Evolutionary conservation across 2,113 vertebrate species (phyloP).

Genomic region (Rhegmatorhina hoffmannsi): DNA sequence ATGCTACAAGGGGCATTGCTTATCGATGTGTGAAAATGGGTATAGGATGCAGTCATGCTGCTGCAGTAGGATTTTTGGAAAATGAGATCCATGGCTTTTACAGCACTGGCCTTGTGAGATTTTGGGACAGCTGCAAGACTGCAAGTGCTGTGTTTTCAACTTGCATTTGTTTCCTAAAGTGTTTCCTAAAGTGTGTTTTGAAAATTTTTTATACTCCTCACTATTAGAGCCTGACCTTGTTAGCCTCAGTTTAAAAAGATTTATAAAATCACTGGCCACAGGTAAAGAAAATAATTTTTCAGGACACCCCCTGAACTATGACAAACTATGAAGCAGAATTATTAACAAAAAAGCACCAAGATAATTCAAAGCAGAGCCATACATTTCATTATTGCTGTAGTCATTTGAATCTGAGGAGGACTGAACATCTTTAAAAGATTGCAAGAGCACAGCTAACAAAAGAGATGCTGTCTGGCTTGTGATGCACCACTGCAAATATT

Average conservation of each 20-base stretch:
- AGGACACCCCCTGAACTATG: neutral
- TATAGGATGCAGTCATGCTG: neutral
- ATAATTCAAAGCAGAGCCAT: neutral
- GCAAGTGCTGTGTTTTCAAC: neutral
- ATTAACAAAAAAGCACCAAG: neutral
- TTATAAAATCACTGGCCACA: neutral
- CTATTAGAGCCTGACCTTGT: neutral
- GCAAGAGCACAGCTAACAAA: neutral
- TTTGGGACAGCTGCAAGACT: neutral
- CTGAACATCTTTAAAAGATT: neutral
- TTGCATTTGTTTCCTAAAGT: neutral
- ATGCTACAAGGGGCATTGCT: rapidly evolving
- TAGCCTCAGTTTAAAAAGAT: neutral
- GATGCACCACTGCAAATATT: neutral
- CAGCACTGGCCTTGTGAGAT: neutral
- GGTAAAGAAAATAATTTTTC: neutral
- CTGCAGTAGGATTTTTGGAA: neutral
- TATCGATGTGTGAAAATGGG: neutral
- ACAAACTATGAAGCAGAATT: neutral
- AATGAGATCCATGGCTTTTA: neutral
- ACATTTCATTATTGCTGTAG: neutral
- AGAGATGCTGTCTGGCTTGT: neutral
- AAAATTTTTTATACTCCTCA: neutral
- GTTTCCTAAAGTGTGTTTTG: neutral
- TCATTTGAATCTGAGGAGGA: neutral